Base-by-base conservation (phyloP, 2,888 invertebrate species). In the Onthophagus sagittarius region DNA sequence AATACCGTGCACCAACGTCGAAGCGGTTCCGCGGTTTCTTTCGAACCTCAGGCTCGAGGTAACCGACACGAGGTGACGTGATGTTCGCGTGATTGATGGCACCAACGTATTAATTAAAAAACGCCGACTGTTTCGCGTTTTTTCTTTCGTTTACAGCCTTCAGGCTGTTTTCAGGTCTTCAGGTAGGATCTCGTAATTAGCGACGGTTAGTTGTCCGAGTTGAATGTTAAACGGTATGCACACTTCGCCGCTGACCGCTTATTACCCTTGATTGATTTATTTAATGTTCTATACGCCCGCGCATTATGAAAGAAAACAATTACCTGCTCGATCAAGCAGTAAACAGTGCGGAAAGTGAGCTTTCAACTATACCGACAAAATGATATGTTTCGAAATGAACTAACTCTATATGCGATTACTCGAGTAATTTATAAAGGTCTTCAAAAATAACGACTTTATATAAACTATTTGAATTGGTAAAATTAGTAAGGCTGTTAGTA, bases 91-190 rank as follows among this genome's bases (percentile, higher is more conserved):
- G 79, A 79, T 79, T 76, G 77, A 79, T 79, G 76, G 77, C 76
- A 73, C 75, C 76, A 77, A 77, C 76, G 75, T 76, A 78, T 77
- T 78, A 79, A 79, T 79, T 79, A 79, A 79, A 78, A 77, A 76
- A 73, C 75, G 78, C 77, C 77, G 39, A 7, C 39, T 2, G 5
- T 53, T 53, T 53, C 39, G 39, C 39, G 39, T 11, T 9, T 11
- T 53, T 53, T 53, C 11, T 7, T 53, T 9, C 2, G 9, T n/a
- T n/a, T n/a, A n/a, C n/a, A n/a, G n/a, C 5, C 6, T 53, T 53
- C 7, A 11, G 39, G 39, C n/a, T n/a, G n/a, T 11, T 53, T 53
- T 53, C 7, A 11, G 39, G 39, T 53, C 39, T 7, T 11, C 75
- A 74, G 63, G 72, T 71, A 75, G 73, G 70, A 72, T 71, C 76